Conservation (phyloP, 2,797 vertebrate species). For the Phrynocephalus guinanensis region DNA sequence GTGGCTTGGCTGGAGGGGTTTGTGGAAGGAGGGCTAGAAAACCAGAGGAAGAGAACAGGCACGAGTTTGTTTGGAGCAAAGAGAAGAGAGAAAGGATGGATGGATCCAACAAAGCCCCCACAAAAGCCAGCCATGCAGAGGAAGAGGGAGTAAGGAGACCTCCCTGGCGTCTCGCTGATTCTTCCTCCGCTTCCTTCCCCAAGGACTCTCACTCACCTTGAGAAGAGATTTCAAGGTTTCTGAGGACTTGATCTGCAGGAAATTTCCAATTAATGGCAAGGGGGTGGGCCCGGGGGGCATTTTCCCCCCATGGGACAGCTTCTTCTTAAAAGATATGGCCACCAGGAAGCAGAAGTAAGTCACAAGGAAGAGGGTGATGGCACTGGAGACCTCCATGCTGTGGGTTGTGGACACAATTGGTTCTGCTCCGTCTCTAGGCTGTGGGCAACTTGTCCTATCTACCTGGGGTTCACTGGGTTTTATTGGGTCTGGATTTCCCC, state of each 20-base stretch:
- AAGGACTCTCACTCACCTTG: slow-evolving; percentile 37
- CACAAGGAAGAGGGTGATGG: neutral
- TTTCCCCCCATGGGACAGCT: neutral
- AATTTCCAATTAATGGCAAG: slow-evolving; percentile 33
- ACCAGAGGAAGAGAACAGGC: too few relatives aligned
- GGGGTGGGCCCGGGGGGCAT: slow-evolving; percentile 24
- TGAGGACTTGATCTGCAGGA: neutral
- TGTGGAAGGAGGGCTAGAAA: too few relatives aligned
- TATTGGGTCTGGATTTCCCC: neutral
- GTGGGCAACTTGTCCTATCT: too few relatives aligned
- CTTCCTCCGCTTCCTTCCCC: slow-evolving; percentile 13
- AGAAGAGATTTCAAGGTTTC: slow-evolving; percentile 42
- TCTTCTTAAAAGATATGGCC: neutral
- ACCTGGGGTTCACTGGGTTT: neutral
- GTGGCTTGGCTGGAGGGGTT: too few relatives aligned
- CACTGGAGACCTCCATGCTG: neutral
- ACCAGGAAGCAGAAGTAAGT: neutral
- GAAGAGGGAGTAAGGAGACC: too few relatives aligned
- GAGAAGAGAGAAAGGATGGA: too few relatives aligned
- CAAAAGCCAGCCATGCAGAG: too few relatives aligned
- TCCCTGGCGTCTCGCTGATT: too few relatives aligned
- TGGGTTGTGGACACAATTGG: neutral
- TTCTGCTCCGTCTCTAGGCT: neutral
- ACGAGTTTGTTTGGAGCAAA: too few relatives aligned
- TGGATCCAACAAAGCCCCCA: too few relatives aligned